A percentile compares a stretch with the other conserved stretches of the same genome.
Evolutionary conservation across 1,140 invertebrate genomes (phyloP).

Genomic region (Agrilus planipennis): DNA sequence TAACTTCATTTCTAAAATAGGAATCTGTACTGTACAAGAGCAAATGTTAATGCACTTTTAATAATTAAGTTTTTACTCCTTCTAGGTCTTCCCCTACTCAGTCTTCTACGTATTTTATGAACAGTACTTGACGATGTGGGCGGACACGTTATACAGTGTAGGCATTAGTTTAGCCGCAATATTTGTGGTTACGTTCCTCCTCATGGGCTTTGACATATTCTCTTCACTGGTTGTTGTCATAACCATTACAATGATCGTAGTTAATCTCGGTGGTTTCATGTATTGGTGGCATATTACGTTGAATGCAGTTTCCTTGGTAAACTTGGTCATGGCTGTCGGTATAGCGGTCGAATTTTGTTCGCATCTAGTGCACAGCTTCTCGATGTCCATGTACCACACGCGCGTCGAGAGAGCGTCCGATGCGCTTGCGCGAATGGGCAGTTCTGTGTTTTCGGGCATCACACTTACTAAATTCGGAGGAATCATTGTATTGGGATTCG

Average conservation of each 20-base stretch:
- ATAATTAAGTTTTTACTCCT: too few species aligned
- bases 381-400: conserved; percentile 57
- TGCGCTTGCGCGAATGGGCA: conserved; percentile 83
- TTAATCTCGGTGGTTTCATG: conserved; percentile 92
- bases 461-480: conserved; percentile 95
- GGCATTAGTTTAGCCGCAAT: conserved; percentile 81
- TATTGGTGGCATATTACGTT: conserved; percentile 92
- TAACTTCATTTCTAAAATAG: too few species aligned
- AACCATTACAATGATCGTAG: conserved; percentile 87
- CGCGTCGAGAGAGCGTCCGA: conserved; percentile 67
- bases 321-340: conserved; percentile 97
- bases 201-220: conserved; percentile 88
- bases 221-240: conserved; percentile 81
- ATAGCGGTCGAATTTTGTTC: conserved; percentile 98
- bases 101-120: conserved; percentile 99
- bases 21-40: too few species aligned
- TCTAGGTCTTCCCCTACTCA: conserved; percentile 76
- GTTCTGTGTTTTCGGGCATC: conserved; percentile 93
- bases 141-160: conserved; percentile 78
- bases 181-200: conserved; percentile 85
- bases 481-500: conserved; percentile 88
- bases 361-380: conserved; percentile 89
- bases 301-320: conserved; percentile 95
- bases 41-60: too few species aligned
- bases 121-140: conserved; percentile 95